Percentiles rank a stretch among this genome's conserved stretches.
Evolutionary conservation across 2,113 vertebrate species (phyloP).

Genomic region (Andinoacara biseriatus): DNA sequence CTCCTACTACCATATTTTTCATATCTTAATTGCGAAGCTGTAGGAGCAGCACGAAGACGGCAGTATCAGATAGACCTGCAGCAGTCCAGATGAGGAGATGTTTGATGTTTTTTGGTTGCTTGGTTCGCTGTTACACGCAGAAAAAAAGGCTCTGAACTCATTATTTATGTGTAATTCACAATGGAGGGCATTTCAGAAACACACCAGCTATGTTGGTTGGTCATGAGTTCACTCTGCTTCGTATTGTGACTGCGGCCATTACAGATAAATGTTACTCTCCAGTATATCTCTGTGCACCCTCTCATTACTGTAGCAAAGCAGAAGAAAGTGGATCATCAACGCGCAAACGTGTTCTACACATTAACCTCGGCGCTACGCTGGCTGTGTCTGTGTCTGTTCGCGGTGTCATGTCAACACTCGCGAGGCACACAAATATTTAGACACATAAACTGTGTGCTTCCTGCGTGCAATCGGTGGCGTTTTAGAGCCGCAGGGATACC

Average conservation of each 20-base stretch:
- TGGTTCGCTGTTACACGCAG: background rate
- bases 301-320: conserved; percentile 23
- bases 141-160: background rate
- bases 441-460: background rate
- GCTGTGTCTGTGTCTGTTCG: conserved; percentile 5
- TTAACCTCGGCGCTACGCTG: conserved; percentile 21
- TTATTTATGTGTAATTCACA: background rate
- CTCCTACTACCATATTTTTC: background rate
- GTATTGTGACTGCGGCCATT: conserved; percentile 6
- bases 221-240: conserved; percentile 23
- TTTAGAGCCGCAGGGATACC: background rate
- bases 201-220: background rate
- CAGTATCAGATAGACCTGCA: background rate
- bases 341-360: conserved; percentile 9
- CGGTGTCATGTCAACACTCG: background rate
- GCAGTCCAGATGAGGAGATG: background rate
- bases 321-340: conserved; percentile 1
- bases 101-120: background rate
- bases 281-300: background rate
- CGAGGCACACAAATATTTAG: background rate
- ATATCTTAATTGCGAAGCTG: background rate
- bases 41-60: background rate
- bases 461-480: background rate
- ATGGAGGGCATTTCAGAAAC: background rate
- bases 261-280: conserved; percentile 10